Base-by-base conservation (phyloP, 2,888 invertebrate genomes). In the Apamea sordens region DNA sequence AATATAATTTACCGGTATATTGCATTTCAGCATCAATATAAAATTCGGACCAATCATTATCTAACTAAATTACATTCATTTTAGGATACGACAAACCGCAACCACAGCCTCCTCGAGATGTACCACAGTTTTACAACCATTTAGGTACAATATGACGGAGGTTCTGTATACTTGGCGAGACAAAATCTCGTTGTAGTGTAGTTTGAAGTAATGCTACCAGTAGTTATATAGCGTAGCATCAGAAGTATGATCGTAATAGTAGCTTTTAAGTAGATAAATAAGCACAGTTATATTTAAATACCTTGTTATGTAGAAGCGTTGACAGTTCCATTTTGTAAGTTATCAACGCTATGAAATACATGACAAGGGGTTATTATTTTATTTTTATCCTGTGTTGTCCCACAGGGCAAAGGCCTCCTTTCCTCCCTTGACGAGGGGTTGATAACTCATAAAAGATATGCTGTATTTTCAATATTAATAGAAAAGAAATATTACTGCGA, bases 121-220 rank as follows among this genome's bases (percentile, higher is more conserved):
- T 41, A 32, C 83, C 78, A 53, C 88, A 87, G 24, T 75, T 79
- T 76, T 79, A 74, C 84, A 86, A 79, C 71, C 32, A 53, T n/a
- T 76, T 88, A 88, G 89, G 89, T 89, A 89, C 71, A 70, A 83
- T 56, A 69, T 80, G 44, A 68, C 24, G 68, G 74, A 76, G 73
- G 64, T 79, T 80, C 28, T 65, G 70, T 73, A 75, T 68, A 59
- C 24, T 73, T 47, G 61, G 11, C 28, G 47, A 64, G 44, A 79
- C 21, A 50, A 70, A 61, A 56, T 41, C n/a, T 79, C 63, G 11
- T 59, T 47, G 77, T 80, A 87, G 61, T n/a, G 64, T 74, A 82
- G 47, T 56, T 77, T 76, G 24, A 53, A 68, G n/a, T 8, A 69
- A 41, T 56, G 8, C 7, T 53, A 47, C 10, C 0, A 59, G 28